Conservation (phyloP, 2,888 invertebrate species). For the Lagria hirta region DNA sequence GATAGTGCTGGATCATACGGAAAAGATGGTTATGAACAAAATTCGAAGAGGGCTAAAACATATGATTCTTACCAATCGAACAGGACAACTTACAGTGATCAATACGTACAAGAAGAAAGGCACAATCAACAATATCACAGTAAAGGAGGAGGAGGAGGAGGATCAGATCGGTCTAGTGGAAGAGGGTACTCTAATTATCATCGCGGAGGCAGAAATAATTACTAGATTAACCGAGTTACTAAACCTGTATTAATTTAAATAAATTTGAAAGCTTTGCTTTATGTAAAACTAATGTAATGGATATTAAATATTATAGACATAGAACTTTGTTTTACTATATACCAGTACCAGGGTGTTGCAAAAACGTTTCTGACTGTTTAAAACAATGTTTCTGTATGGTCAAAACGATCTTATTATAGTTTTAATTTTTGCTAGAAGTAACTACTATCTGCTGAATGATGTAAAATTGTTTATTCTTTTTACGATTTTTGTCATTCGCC, state of each 20-base stretch:
- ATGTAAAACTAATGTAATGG: too few relatives aligned
- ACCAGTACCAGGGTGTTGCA: too few relatives aligned
- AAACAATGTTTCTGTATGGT: too few relatives aligned
- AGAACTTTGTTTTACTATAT: too few relatives aligned
- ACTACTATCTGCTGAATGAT: too few relatives aligned
- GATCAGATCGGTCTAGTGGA: conserved; percentile 35
- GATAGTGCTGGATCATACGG: conserved; percentile 40
- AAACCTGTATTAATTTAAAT: neutral
- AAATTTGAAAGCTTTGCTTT: neutral
- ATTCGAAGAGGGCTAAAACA: conserved; percentile 49
- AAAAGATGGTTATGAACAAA: conserved; percentile 40
- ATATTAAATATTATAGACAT: too few relatives aligned
- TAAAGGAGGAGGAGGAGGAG: conserved; percentile 37
- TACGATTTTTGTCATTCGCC: too few relatives aligned
- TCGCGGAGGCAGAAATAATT: conserved; percentile 38
- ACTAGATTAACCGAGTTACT: neutral
- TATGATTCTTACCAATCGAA: conserved; percentile 52
- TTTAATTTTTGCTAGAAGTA: too few relatives aligned
- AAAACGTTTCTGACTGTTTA: too few relatives aligned
- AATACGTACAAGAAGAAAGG: conserved; percentile 52
- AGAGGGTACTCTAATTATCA: conserved; percentile 50
- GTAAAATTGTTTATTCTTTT: too few relatives aligned
- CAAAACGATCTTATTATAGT: too few relatives aligned
- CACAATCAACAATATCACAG: conserved; percentile 51
- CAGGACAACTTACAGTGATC: conserved; percentile 51